Percentiles rank a stretch among this genome's conserved stretches.
phyloP scores from a whole-genome alignment of 2,113 vertebrate genomes.

The Cnemophilus loriae region DNA sequence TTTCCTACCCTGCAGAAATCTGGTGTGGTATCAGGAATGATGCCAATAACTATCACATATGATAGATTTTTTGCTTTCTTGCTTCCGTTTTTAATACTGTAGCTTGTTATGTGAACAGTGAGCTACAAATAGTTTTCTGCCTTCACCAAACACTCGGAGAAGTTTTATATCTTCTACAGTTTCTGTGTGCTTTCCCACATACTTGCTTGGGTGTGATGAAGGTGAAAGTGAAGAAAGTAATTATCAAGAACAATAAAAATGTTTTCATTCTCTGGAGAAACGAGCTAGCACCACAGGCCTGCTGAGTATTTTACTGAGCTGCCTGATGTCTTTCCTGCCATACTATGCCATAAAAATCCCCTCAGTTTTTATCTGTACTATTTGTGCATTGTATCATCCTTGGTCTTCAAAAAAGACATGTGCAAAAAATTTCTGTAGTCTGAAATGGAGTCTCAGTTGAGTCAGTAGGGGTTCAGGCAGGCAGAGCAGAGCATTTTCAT shows the following conservation, averaged over 20 bases:
- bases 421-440: neutral
- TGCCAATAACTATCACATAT: accelerated
- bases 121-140: neutral
- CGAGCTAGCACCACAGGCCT: neutral
- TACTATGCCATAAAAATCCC: neutral
- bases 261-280: neutral
- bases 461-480: neutral
- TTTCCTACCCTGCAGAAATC: neutral
- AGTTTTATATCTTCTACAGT: neutral
- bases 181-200: neutral
- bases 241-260: neutral
- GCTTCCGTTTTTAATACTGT: neutral
- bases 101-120: neutral
- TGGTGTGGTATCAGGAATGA: neutral
- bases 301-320: neutral
- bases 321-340: neutral
- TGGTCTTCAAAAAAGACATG: neutral
- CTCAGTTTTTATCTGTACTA: neutral
- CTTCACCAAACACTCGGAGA: neutral
- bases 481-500: neutral
- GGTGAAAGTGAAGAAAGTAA: neutral
- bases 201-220: neutral
- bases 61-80: neutral
- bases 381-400: neutral
- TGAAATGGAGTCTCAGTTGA: neutral